Evolutionary conservation across 1,140 invertebrate genomes (phyloP).

Genomic region (Neodiprion pinetum): DNA sequence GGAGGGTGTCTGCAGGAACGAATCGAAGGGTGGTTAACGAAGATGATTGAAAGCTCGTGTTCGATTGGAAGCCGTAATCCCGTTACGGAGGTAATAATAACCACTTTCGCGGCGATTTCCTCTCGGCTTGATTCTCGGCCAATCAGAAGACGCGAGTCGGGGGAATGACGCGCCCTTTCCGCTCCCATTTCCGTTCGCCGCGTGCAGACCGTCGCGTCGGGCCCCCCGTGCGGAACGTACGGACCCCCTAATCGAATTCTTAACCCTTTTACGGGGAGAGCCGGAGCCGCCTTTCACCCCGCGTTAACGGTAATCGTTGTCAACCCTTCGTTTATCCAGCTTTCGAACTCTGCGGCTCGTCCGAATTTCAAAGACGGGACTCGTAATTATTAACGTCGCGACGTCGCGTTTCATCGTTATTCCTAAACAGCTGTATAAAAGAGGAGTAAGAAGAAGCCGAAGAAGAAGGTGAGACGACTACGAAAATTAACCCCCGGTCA

Average conservation of each 20-base stretch:
- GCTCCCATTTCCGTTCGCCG: conserved; percentile 50
- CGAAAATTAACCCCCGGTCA: too few relatives aligned
- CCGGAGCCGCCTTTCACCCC: too few relatives aligned
- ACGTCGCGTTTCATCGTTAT: too few relatives aligned
- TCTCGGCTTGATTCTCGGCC: conserved; percentile 42
- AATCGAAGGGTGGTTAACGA: conserved; percentile 43
- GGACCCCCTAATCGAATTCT: conserved; percentile 50
- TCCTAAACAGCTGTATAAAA: too few relatives aligned
- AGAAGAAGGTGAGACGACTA: too few relatives aligned
- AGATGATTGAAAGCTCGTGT: conserved; percentile 49
- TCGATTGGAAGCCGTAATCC: conserved; percentile 39
- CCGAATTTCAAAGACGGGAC: too few relatives aligned
- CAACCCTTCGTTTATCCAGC: too few relatives aligned
- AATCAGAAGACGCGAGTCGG: conserved; percentile 53
- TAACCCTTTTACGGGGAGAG: conserved; percentile 19
- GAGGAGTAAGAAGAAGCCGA: too few relatives aligned
- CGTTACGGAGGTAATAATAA: conserved; percentile 60
- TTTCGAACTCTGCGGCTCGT: too few relatives aligned
- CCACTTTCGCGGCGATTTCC: conserved; percentile 61
- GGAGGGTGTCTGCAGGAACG: background rate
- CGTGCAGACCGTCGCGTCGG: conserved; percentile 10
- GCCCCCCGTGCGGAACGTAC: conserved; percentile 15
- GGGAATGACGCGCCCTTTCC: conserved; percentile 12
- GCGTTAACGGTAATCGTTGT: too few relatives aligned
- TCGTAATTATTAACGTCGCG: too few relatives aligned